Percentiles rank a stretch among this genome's conserved stretches.
Evolutionary conservation across 2,113 vertebrate genomes (phyloP).

Genomic region (Hydrolagus affinis): DNA sequence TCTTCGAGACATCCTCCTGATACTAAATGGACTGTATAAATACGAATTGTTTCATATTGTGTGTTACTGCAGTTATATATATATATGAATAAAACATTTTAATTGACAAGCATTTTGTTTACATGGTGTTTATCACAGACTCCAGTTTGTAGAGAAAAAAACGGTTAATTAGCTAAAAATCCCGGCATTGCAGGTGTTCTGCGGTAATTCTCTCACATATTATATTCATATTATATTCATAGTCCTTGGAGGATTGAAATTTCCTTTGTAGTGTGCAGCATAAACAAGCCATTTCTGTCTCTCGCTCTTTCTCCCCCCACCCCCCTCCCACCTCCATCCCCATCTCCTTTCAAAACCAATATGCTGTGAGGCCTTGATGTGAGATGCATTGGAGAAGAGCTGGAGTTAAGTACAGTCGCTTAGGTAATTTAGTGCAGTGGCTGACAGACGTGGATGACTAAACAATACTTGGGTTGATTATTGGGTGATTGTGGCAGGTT

Average conservation of each 20-base stretch:
- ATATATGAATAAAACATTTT: not conserved
- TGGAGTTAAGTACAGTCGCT: not conserved
- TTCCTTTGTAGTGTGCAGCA: not conserved
- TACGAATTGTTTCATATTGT: too few relatives aligned
- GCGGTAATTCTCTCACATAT: not conserved
- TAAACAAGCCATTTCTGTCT: not conserved
- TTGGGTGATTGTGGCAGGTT: not conserved
- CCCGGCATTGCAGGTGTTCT: not conserved
- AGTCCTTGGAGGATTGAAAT: not conserved
- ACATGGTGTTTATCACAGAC: not conserved
- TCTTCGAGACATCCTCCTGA: too few relatives aligned
- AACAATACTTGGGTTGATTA: not conserved
- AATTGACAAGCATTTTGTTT: slow-evolving; percentile 16
- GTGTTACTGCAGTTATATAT: not conserved
- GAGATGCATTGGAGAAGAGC: not conserved
- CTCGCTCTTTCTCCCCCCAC: too few relatives aligned
- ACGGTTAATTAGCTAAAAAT: not conserved
- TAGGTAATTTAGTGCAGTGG: not conserved
- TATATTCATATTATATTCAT: not conserved
- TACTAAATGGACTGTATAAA: too few relatives aligned
- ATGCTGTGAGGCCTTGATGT: not conserved
- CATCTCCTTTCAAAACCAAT: not conserved
- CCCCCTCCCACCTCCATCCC: too few relatives aligned
- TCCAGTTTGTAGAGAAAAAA: not conserved
- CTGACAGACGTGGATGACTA: not conserved